Evolutionary conservation across 2,888 invertebrate genomes (phyloP), one percentile per base, ranked within the genome.

Genomic region (Cephus spinipes): DNA sequence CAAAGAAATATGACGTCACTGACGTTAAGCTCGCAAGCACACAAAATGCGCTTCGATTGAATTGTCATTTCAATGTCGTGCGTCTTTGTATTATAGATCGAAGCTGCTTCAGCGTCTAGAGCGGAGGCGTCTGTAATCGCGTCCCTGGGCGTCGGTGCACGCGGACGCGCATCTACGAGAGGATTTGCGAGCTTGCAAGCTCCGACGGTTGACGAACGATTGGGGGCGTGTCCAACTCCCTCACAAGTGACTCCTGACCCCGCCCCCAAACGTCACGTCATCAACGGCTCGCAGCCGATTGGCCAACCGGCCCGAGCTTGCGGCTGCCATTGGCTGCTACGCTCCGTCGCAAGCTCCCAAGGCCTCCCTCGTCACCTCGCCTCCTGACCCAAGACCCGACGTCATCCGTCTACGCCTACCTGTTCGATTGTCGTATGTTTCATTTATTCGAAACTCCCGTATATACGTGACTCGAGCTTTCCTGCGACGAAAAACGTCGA

Each of bases 391-490:
- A 40, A 40, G 40, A 40, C 40, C 40, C 15, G 40, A 15, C 40
- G 40, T 15, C 40, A 40, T 40, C 40, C 40, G 15, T 69, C 69
- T 11, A 69, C 69, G 69, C 69, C 69, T 69, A 69, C 69, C 69
- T 69, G 69, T 69, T 69, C 69, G 69, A 69, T 69, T 69, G 69
- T 69, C 69, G 12, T 69, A 69, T 69, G 69, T 69, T 30, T 69
- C 69, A 69, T 69, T 69, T 69, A 69, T 69, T 69, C 69, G 69
- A n/a, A n/a, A 30, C 30, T 69, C 30, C 30, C 69, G 69, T 1
- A 69, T 30, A 69, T 69, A 69, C 69, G 69, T 69, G 69, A 69
- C 69, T 69, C 69, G 31, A 32, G 31, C 31, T 69, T 32, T 30
- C 12, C 12, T 69, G 69, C 69, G 30, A 32, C 69, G 32, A 30